Evolutionary conservation across 2,888 invertebrate genomes (phyloP), one percentile per base, ranked within the genome.

Genomic region (Blastobasis lacticolella): DNA sequence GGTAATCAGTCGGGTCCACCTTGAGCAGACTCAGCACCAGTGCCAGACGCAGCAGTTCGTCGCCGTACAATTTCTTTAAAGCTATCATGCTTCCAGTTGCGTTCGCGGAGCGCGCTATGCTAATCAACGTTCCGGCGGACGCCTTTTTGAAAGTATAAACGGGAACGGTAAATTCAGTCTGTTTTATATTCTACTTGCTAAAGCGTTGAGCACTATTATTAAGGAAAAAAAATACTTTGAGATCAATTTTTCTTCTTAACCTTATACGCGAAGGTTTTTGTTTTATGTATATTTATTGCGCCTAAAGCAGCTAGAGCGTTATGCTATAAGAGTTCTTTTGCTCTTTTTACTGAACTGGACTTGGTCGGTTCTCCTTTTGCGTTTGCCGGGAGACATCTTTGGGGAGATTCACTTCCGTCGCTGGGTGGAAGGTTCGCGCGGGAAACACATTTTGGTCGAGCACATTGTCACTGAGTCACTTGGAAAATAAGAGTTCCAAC

Each of bases 1-100:
- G 78, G 67, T 93, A 92, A 37, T 91, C 90, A 60, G 93, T 92
- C 0, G 94, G 93, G 72, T 95, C 93, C 9, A 93, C 92, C 63
- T 95, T 91, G 51, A 97, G 78, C 59, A 97, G 89, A 76, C 96
- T 93, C 66, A 96, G 86, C 61, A 96, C 90, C 75, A 97, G 78
- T 62, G 96, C 94, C 63, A 96, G 85, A 76, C 95, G 92, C 59
- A 96, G 81, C 67, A 96, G 87, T 87, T 95, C 95, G 75, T 95
- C 94, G 49, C 94, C 92, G 68, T 94, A 94, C 47, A 94, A 84
- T 78, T 95, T 95, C 86, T 95, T 95, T 65, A 94, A 82, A 65
- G 93, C 93, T 83, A 95, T 90, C 95, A 95, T 95, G 37, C 48
- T 66, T 49, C 44, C 52, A 4, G 40, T 47, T 51, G 51, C 45